A percentile compares a stretch with the other conserved stretches of the same genome.
Conservation (phyloP, 92 coral and sea anemone species). For the Epizoanthus ramosus region DNA sequence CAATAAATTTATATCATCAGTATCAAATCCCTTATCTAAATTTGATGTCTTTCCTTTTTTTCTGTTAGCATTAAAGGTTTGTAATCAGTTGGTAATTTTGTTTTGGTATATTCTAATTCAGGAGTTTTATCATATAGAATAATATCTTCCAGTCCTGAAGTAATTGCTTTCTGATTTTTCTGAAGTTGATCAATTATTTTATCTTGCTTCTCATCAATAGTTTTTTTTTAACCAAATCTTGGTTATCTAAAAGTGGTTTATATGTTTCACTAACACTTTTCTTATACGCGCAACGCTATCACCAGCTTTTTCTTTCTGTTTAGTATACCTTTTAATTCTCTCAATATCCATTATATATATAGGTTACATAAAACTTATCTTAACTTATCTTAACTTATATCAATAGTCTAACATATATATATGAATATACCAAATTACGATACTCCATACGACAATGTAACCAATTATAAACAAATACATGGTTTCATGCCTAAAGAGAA, state of each 20-base stretch:
- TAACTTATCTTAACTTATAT: too few relatives aligned
- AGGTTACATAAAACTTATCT: slow-evolving; percentile 3
- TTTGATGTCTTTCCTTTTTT: background rate
- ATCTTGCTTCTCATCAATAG: background rate
- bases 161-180: background rate
- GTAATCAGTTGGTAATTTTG: slow-evolving; percentile 15
- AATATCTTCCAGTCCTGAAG: slow-evolving; percentile 2
- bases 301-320: background rate
- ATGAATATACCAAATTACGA: too few relatives aligned
- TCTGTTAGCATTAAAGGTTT: background rate
- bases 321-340: background rate
- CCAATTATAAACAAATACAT: too few relatives aligned
- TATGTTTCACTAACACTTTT: background rate
- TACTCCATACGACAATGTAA: too few relatives aligned
- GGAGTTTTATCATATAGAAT: background rate
- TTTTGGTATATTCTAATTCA: background rate
- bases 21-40: background rate
- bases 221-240: background rate
- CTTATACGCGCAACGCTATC: background rate
- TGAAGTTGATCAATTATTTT: background rate
- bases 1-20: too few relatives aligned
- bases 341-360: slow-evolving; percentile 26
- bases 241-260: slow-evolving; percentile 22
- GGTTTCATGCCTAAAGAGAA: too few relatives aligned
- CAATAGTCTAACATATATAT: too few relatives aligned